A percentile compares a stretch with the other conserved stretches of the same genome.
Conservation (phyloP, 2,113 vertebrate genomes). For the Sceloporus undulatus region DNA sequence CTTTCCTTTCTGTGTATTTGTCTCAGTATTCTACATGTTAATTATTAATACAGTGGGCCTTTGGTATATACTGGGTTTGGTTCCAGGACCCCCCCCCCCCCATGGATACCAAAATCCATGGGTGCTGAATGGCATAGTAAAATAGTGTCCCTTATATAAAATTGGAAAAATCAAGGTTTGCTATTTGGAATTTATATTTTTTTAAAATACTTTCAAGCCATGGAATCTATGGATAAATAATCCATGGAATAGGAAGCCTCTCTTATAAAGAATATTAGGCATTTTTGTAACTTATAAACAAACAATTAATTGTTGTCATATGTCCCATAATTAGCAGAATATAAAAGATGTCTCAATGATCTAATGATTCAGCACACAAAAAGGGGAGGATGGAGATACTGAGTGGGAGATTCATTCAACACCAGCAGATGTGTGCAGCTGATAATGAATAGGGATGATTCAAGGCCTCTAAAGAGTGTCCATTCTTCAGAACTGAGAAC, state of each 20-base stretch:
- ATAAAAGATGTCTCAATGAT: neutral
- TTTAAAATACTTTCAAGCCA: too few relatives aligned
- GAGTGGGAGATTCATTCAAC: neutral
- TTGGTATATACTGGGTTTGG: too few relatives aligned
- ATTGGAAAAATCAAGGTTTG: too few relatives aligned
- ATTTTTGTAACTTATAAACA: neutral
- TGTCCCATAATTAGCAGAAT: neutral
- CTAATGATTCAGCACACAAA: neutral
- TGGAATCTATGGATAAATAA: too few relatives aligned
- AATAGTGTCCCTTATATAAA: too few relatives aligned
- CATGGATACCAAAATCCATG: too few relatives aligned
- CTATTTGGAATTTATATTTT: too few relatives aligned
- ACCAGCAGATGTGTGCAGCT: neutral
- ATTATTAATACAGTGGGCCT: conserved; percentile 20
- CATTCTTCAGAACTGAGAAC: too few relatives aligned
- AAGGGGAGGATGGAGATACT: neutral
- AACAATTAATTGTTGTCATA: neutral
- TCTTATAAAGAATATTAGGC: neutral
- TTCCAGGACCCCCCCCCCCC: too few relatives aligned
- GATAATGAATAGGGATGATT: neutral
- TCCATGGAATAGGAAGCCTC: neutral
- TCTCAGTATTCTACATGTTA: neutral
- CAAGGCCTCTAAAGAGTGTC: neutral
- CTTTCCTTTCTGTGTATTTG: conserved; percentile 64
- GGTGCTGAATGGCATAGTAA: too few relatives aligned